These are phyloP conservation scores for Coptodon bakossiorum DNA, from an alignment of 2,113 vertebrate species.

Conservation along the genomic window DNA sequence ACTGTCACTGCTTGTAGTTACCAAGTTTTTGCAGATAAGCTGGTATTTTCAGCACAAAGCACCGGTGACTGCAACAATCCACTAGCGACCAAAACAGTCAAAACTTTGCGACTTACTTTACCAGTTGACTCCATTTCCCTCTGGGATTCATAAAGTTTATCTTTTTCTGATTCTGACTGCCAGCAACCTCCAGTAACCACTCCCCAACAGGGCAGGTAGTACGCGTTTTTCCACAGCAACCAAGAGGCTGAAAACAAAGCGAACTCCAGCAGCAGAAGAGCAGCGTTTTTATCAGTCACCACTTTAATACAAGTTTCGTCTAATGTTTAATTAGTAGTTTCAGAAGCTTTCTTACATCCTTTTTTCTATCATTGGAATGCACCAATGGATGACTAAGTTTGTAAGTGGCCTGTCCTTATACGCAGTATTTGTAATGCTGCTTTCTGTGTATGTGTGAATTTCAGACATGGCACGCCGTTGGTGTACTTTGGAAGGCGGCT, in stretches of 20 bases:
- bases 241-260: not conserved
- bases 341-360: not conserved
- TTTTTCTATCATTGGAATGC: not conserved
- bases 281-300: not conserved
- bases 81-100: not conserved
- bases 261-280: not conserved
- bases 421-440: not conserved
- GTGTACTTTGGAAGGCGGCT: slow-evolving; percentile 91
- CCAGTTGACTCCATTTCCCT: not conserved
- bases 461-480: slow-evolving; percentile 84
- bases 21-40: not conserved
- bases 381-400: not conserved
- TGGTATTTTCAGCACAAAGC: not conserved
- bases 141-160: not conserved
- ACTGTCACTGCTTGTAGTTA: not conserved
- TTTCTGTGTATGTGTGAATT: not conserved
- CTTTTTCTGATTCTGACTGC: not conserved
- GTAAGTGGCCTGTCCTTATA: not conserved
- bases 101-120: not conserved
- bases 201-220: not conserved
- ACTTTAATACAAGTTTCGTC: not conserved
- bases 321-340: not conserved
- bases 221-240: rapidly evolving
- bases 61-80: not conserved
- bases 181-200: not conserved